Base-by-base conservation (phyloP, 2,888 invertebrate species). In the Homarus gammarus region DNA sequence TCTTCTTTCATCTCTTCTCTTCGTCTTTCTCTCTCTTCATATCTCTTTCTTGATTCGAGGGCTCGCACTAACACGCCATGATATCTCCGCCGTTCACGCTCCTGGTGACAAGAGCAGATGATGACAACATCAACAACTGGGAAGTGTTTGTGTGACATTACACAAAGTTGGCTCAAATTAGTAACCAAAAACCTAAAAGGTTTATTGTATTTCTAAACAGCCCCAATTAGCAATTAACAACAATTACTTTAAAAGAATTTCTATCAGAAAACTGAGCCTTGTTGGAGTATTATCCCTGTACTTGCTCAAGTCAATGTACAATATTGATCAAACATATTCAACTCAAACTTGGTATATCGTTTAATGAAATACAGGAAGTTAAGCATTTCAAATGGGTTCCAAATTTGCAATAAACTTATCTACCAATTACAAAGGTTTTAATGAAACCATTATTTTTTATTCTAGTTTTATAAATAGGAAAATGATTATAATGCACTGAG, bases 51-150 rank as follows among this genome's bases (percentile, higher is more conserved):
- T 91, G 96, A 95, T 94, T 99, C 98, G 91, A 99, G 94, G 79
- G 98, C 97, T 44, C 98, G 96, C 75, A 98, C 97, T 90, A 98
- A 95, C 0, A 97, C 95, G 94, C 98, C 97, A 94, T 99, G 99
- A 93, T 99, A 98, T 36, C 97, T 95, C 93, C 98, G 95, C 92
- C 98, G 95, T 94, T 98, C 98, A 64, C 97, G 95, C 93, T 98
- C 98, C 97, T 97, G 38, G n/a, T 12, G 8, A 36, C 72, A n/a
- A 22, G 36, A 91, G 84, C 44, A 38, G 27, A 68, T 33, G 22
- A 27, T 15, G 33, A 44, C 22, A 70, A 27, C n/a, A 68, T 22
- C 22, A 81, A 36, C n/a, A 61, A 40, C 36, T 64, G 3, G 10
- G 36, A 40, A 75, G 33, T 15, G 5, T n/a, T 73, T 73, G 73